Evolutionary conservation across 2,888 invertebrate species (phyloP).

Genomic region (Sarcophaga caerulescens): DNA sequence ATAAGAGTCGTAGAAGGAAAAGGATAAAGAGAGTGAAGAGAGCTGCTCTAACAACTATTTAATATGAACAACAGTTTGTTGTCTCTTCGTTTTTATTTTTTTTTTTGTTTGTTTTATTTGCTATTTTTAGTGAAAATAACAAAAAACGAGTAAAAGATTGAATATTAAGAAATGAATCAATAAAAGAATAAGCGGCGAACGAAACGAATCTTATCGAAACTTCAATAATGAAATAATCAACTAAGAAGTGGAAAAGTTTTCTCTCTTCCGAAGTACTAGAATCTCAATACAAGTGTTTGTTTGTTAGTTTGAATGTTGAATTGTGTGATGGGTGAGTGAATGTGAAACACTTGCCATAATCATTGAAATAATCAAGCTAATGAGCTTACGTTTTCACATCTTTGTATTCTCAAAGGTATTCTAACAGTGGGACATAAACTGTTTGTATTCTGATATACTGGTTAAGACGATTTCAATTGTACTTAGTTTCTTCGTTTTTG

Average conservation of each 20-base stretch:
- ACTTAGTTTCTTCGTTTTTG: too few relatives aligned
- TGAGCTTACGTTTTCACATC: conserved; percentile 56
- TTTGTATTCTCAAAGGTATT: conserved; percentile 8
- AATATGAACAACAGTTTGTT: conserved; percentile 66
- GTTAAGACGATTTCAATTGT: too few relatives aligned
- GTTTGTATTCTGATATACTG: too few relatives aligned
- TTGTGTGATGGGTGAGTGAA: neutral
- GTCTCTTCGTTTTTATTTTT: neutral
- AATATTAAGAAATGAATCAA: neutral
- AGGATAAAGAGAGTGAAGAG: neutral
- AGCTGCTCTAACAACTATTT: conserved; percentile 51
- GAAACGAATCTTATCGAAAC: conserved; percentile 55
- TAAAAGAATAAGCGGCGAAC: conserved; percentile 33
- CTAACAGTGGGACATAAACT: conserved; percentile 1
- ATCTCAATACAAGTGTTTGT: neutral
- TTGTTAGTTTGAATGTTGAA: neutral
- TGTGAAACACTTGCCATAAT: conserved; percentile 11
- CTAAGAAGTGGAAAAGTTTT: conserved; percentile 68
- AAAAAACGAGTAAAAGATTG: conserved; percentile 3
- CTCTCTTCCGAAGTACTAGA: conserved; percentile 11
- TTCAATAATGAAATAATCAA: conserved; percentile 66
- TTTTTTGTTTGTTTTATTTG: conserved; percentile 45
- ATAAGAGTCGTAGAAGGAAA: conserved; percentile 1
- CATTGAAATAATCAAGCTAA: conserved; percentile 67
- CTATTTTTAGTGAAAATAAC: conserved; percentile 54